Evolutionary conservation across 2,888 invertebrate genomes (phyloP), one percentile per base, ranked within the genome.

Genomic region (Melieria crassipennis): DNA sequence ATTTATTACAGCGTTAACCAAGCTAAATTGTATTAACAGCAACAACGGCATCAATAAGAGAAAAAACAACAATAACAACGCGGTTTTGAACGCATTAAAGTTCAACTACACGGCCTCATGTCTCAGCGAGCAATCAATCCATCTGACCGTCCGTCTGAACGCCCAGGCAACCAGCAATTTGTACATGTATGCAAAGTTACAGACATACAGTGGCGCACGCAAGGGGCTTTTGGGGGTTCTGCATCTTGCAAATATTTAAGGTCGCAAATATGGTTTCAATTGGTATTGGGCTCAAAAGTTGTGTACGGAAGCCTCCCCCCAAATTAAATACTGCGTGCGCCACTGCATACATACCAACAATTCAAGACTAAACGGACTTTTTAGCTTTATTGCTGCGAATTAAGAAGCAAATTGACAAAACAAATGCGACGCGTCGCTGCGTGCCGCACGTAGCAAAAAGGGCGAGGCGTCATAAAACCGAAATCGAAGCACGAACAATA

Each of bases 1-100:
- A 67, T 67, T 50, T 67, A 50, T 60, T 67, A 67, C 66, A 66
- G 9, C 30, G 47, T 58, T 66, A 66, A 66, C 42, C 57, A 66
- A 48, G 42, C 58, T 48, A 66, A 55, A 60, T 66, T 66, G 66
- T 66, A 43, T 58, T 48, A 66, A 66, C 47, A 58, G n/a, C 57
- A 66, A 65, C 47, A 30, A 30, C 30, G 30, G 30, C 30, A 30
- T 30, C 30, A 30, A 30, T 30, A 30, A 30, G 30, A 30, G 30
- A 30, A 30, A 30, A 30, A 30, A 30, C 30, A 30, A 30, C 30
- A 30, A 3, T 30, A 57, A 30, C 47, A 60, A 50, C n/a, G 0
- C 4, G 16, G 2, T 10, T 50, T 42, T 42, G 43, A 43, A n/a
- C 13, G 5, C 7, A 50, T 3, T 46, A 42, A 45, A 42, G 55